Evolutionary conservation across 2,113 vertebrate species (phyloP).

Genomic region (Jacana jacana): DNA sequence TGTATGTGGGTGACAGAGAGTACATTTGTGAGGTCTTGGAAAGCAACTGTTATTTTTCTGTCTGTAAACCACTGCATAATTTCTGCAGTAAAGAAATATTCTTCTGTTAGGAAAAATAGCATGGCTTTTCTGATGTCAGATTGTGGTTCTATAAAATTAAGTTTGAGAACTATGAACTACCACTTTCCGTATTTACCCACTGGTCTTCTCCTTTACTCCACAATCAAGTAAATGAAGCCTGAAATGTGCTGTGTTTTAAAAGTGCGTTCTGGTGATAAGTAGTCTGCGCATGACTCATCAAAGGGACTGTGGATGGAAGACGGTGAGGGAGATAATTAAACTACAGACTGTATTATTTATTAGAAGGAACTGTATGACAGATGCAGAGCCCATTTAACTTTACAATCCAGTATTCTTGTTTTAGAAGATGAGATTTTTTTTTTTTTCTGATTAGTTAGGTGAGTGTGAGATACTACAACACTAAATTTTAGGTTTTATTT

Average conservation of each 20-base stretch:
- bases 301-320: neutral
- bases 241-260: neutral
- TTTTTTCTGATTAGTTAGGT: neutral
- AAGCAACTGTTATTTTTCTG: neutral
- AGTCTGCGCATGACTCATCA: neutral
- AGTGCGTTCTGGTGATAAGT: neutral
- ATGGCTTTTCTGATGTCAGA: neutral
- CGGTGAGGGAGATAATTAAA: neutral
- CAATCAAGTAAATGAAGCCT: constrained; percentile 15
- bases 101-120: neutral
- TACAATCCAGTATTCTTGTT: neutral
- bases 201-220: neutral
- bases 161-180: neutral
- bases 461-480: neutral
- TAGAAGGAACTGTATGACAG: neutral
- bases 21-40: neutral
- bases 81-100: neutral
- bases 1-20: neutral
- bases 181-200: neutral
- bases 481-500: neutral
- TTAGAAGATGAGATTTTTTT: neutral
- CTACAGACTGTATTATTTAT: neutral
- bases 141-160: neutral
- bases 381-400: neutral
- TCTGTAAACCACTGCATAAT: neutral